Evolutionary conservation across 2,113 vertebrate genomes (phyloP).

Genomic region (Acrocephalus arundinaceus): DNA sequence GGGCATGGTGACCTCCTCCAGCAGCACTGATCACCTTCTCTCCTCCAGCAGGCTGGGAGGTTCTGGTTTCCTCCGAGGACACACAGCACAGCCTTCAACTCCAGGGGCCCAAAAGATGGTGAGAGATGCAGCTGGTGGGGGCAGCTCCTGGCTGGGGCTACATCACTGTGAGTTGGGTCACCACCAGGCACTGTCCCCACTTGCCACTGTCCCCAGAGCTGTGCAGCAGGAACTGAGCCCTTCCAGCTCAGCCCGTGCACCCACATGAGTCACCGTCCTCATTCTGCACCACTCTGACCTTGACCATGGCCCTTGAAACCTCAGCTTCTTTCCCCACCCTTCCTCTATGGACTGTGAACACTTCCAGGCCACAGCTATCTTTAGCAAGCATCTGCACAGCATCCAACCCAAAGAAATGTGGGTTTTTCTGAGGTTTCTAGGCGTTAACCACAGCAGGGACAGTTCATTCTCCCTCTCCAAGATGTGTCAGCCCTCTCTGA

Average conservation of each 20-base stretch:
- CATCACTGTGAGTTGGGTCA: not conserved
- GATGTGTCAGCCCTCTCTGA: not conserved
- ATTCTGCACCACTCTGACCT: not conserved
- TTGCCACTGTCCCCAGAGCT: not conserved
- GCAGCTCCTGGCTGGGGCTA: not conserved
- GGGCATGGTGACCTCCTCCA: not conserved
- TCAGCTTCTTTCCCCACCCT: conserved; percentile 16
- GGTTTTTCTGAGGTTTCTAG: conserved; percentile 12
- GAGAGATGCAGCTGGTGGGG: not conserved
- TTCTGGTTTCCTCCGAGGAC: not conserved
- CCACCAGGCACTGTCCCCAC: not conserved
- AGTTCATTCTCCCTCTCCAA: not conserved
- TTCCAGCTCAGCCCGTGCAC: not conserved
- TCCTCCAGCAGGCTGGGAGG: not conserved
- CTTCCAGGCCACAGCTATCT: conserved; percentile 21
- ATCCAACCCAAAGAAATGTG: not conserved
- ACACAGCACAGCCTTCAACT: not conserved
- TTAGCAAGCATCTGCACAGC: not conserved
- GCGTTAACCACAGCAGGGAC: not conserved
- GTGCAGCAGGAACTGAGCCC: not conserved
- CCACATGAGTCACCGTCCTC: not conserved
- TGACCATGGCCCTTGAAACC: not conserved
- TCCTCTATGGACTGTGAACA: conserved; percentile 19
- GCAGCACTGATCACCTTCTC: not conserved
- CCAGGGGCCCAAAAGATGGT: not conserved